phyloP scores from a whole-genome alignment of 2,113 vertebrate genomes.

The Amphilophus citrinellus region DNA sequence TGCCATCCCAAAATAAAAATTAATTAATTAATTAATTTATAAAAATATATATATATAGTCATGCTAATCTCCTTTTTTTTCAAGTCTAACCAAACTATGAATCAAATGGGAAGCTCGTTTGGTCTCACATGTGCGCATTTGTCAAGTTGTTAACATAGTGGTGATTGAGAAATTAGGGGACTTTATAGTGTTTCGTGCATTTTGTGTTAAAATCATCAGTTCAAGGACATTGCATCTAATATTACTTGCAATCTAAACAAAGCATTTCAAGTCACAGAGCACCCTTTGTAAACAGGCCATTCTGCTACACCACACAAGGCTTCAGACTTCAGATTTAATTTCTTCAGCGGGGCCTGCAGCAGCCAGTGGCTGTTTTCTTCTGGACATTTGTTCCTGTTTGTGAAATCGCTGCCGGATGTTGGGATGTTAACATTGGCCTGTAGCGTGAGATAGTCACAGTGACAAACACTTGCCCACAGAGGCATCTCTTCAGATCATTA shows the following conservation, averaged over 20 bases:
- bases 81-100: not conserved
- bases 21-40: no score
- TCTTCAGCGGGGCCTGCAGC: not conserved
- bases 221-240: not conserved
- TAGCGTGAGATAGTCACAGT: slow-evolving; percentile 19
- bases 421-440: slow-evolving; percentile 8
- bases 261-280: not conserved
- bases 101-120: not conserved
- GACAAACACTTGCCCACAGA: slow-evolving; percentile 38
- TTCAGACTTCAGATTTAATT: not conserved
- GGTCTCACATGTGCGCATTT: not conserved
- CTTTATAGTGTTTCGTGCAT: not conserved
- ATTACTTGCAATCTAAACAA: not conserved
- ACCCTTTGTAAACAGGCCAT: not conserved
- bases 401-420: not conserved
- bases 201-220: not conserved
- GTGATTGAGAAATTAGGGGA: not conserved
- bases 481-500: slow-evolving; percentile 54
- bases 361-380: slow-evolving; percentile 15
- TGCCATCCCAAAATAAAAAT: not conserved
- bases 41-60: not conserved
- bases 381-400: slow-evolving; percentile 43
- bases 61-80: slow-evolving; percentile 30
- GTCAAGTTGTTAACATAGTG: not conserved
- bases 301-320: not conserved